Base-by-base conservation (phyloP, 2,888 invertebrate genomes). In the Leptarthrus brevirostris region DNA sequence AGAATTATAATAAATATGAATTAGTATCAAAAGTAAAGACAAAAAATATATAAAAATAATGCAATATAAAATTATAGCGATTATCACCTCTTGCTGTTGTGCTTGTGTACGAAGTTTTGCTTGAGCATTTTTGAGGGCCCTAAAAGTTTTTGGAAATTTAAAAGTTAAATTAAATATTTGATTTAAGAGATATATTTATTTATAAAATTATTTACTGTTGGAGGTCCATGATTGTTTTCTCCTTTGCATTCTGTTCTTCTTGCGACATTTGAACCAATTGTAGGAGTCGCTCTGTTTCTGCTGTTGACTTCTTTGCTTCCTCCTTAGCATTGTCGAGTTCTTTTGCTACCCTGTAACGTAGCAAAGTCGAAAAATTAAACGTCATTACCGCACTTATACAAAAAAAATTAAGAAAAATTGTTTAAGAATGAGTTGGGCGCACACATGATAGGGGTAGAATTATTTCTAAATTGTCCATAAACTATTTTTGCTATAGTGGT, bases 241-340 rank as follows among this genome's bases (percentile, higher is more conserved):
- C 96, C 86, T 96, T 96, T 80, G 92, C 89, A 82, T 95, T 95
- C 85, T 95, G 95, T 83, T 96, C 95, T 83, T 96, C 96, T 82
- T 96, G 96, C 79, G 94, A 93, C 93, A 95, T 95, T 86, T 95
- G 94, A 81, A 96, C 93, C 77, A 96, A 87, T 83, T 95, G 93
- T 80, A 96, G 86, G 79, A 96, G 86, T 79, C 95, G 87, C 84
- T 96, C 95, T 80, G 94, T 94, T 86, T 96, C 96, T n/a, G 92
- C 89, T 70, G 94, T 90, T 75, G 94, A 91, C 80, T 93, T 89
- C 82, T 91, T 90, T 52, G 93, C 89, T 84, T 95, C 95, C 81
- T 94, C 94, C 81, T 91, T 92, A 77, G 92, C 90, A 81, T 90
- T 90, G 76, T 90, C 89, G 79, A 91, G 84, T 79, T 92, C 91